These are phyloP conservation scores for Mythimna pallens DNA, from an alignment of 2,888 invertebrate genomes.

Conservation along the genomic window DNA sequence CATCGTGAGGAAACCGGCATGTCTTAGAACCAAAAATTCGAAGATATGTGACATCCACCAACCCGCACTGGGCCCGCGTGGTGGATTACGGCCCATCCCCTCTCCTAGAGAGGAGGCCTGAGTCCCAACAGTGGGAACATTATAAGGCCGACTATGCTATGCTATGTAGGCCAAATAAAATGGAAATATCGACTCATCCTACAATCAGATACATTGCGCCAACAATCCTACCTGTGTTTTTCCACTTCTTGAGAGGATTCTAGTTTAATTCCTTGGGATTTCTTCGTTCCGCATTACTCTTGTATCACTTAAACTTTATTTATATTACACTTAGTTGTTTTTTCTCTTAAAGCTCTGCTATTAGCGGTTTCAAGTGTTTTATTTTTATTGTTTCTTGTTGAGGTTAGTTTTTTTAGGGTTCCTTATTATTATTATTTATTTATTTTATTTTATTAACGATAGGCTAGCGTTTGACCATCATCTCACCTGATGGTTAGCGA, in stretches of 20 bases:
- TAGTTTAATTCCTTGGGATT: slow-evolving; percentile 7
- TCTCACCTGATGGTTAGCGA: too few relatives aligned
- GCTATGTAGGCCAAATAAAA: background rate
- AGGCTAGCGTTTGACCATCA: too few relatives aligned
- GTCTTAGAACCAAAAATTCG: too few relatives aligned
- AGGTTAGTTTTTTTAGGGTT: background rate
- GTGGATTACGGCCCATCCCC: too few relatives aligned
- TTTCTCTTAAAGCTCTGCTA: background rate
- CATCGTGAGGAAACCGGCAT: too few relatives aligned
- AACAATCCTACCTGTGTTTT: background rate
- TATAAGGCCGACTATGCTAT: too few relatives aligned
- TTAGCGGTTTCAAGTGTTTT: background rate
- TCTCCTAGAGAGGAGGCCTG: too few relatives aligned
- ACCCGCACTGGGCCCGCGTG: too few relatives aligned
- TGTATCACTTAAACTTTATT: slow-evolving; percentile 25
- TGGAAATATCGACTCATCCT: background rate
- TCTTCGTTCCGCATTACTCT: background rate
- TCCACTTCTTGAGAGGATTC: slow-evolving; percentile 6
- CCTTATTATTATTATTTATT: too few relatives aligned
- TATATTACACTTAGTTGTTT: background rate
- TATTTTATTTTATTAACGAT: too few relatives aligned
- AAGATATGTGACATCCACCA: too few relatives aligned
- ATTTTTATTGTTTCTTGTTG: background rate
- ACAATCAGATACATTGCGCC: background rate
- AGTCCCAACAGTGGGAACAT: too few relatives aligned